Evolutionary conservation across 1,140 invertebrate species (phyloP).

Genomic region (Drosophila ercepeae): DNA sequence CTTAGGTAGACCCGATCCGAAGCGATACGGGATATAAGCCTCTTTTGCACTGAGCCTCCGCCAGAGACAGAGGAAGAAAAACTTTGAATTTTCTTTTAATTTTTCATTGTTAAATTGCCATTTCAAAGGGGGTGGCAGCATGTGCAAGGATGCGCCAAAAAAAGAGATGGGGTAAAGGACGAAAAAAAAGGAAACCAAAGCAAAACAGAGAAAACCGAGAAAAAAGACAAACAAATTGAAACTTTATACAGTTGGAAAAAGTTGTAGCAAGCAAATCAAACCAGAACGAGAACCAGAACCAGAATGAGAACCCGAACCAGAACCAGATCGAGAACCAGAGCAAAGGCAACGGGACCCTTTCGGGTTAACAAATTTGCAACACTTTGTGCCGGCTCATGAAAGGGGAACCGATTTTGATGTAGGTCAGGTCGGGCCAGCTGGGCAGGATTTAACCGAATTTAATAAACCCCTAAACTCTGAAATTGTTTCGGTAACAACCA

Average conservation of each 20-base stretch:
- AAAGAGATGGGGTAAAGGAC: too few species aligned
- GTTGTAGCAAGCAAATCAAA: constrained; percentile 34
- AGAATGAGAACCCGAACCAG: too few species aligned
- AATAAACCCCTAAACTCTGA: constrained; percentile 43
- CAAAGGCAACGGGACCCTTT: constrained; percentile 20
- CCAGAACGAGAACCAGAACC: too few species aligned
- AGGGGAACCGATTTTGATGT: constrained; percentile 45
- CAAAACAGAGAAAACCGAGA: constrained; percentile 13
- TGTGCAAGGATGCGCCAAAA: constrained; percentile 41
- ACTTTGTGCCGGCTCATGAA: constrained; percentile 21
- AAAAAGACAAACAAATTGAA: constrained; percentile 52
- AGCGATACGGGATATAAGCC: constrained; percentile 63
- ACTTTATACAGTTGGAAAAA: constrained; percentile 53
- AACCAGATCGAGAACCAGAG: too few species aligned
- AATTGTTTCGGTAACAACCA: not conserved
- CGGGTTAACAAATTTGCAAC: constrained; percentile 45
- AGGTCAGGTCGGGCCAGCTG: constrained; percentile 28
- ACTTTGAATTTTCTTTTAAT: constrained; percentile 80
- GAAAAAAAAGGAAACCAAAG: constrained; percentile 12
- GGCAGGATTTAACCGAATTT: constrained; percentile 35
- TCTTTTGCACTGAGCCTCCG: constrained; percentile 41
- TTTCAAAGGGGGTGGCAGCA: constrained; percentile 25
- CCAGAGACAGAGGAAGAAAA: constrained; percentile 50
- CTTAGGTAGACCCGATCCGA: constrained; percentile 64
- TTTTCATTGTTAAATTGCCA: constrained; percentile 82